phyloP scores from a whole-genome alignment of 2,797 vertebrate genomes.

The Sparus aurata region DNA sequence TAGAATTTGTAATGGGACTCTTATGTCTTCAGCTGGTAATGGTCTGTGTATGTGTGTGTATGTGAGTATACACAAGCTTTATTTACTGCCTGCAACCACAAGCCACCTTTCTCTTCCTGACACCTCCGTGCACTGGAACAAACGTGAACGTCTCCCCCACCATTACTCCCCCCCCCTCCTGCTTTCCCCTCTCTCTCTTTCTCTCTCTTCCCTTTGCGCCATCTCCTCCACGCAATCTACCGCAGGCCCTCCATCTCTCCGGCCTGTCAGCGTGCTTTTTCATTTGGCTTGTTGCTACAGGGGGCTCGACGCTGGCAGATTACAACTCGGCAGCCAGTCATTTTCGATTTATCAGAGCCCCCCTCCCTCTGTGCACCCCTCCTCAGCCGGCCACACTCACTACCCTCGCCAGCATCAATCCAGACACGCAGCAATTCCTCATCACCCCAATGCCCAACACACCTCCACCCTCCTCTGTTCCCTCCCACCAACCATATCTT shows the following conservation, averaged over 20 bases:
- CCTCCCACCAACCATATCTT: conserved; percentile 84
- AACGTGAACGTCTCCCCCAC: conserved; percentile 61
- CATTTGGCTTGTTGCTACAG: conserved; percentile 89
- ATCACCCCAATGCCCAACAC: conserved; percentile 76
- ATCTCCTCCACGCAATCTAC: conserved; percentile 78
- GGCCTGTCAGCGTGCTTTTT: conserved; percentile 86
- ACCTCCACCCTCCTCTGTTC: conserved; percentile 73
- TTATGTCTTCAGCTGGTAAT: conserved; percentile 59
- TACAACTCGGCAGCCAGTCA: conserved; percentile 90
- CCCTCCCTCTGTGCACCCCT: conserved; percentile 49
- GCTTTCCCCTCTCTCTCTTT: conserved; percentile 6
- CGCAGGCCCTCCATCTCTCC: conserved; percentile 83
- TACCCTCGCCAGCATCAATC: conserved; percentile 84
- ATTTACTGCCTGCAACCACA: conserved; percentile 57
- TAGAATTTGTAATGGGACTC: conserved; percentile 74
- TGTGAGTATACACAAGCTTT: conserved; percentile 33
- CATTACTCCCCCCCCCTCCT: conserved; percentile 46
- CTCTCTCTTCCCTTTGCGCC: conserved; percentile 50
- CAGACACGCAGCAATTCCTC: conserved; percentile 86
- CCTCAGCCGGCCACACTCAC: conserved; percentile 84
- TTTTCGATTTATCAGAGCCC: conserved; percentile 92
- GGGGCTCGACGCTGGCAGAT: conserved; percentile 89
- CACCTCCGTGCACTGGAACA: conserved; percentile 63
- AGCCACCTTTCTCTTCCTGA: conserved; percentile 52
- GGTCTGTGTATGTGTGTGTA: conserved; percentile 34